Evolutionary conservation across 2,113 vertebrate genomes (phyloP), one percentile per base, ranked within the genome.

Genomic region (Promerops cafer): DNA sequence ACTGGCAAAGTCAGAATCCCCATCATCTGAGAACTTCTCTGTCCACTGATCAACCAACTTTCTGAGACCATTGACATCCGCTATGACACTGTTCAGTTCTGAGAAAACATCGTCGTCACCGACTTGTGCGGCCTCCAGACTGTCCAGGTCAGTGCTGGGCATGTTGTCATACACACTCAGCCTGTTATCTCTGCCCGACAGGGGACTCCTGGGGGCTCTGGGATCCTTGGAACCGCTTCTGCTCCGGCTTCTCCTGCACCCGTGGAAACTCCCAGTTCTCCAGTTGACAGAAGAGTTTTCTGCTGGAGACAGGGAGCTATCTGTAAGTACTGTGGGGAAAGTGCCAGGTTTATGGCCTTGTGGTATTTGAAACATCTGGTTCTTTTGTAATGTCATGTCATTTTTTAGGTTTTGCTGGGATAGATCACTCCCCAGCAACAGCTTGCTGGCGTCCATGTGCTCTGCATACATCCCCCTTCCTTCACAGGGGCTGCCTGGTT

Each of bases 81-180:
- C 98, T 97, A 99, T 96, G 33, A 99, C 96, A 10, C 84, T 96
- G 95, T 99, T 98, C 78, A 99, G 95, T 37, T 98, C 98, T 9
- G 98, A 98, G 75, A 99, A 99, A 22, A 99, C 98, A 5, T 99
- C 98, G 1, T 98, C 98, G 0, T 97, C 98, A 13, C 92, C 91
- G 11, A 76, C 57, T 16, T 82, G 81, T 6, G 52, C 21, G 26
- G 78, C 71, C 49, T 90, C 92, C 50, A 84, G 19, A 2, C 59
- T 47, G 33, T 45, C 76, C 10, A 91, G 52, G 39, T 97, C 94
- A 2, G 35, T 11, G 50, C 52, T 95, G 5, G 98, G 98, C 33
- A 99, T 96, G 66, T 99, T 99, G 97, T 99, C 99, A 21, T 99
- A 99, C 78, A 99, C 66, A 21, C 99, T 99, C 39, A 97, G 80